Percentiles rank a stretch among this genome's conserved stretches.
Conservation (phyloP, 2,888 invertebrate species). For the Eulithis testata region DNA sequence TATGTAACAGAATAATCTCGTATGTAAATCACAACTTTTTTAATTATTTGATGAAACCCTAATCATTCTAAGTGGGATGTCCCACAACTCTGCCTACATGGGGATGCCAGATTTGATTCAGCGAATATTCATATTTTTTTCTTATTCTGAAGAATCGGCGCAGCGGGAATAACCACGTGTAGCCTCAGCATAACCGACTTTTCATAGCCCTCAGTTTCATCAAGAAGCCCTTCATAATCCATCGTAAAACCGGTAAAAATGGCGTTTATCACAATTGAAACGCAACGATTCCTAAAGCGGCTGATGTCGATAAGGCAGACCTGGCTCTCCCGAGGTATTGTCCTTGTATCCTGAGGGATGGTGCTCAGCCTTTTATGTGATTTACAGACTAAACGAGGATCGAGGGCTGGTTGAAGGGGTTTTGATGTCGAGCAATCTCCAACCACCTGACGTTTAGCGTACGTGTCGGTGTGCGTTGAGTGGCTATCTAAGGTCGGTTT, state of each 20-base stretch:
- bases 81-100: no score
- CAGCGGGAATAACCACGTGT: background rate
- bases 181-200: background rate
- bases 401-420: slow-evolving; percentile 40
- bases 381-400: slow-evolving; percentile 56
- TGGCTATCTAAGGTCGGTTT: background rate
- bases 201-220: background rate
- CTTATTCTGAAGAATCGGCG: no score
- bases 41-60: no score
- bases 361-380: slow-evolving; percentile 56
- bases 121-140: no score
- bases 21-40: no score
- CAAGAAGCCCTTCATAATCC: slow-evolving; percentile 40
- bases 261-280: slow-evolving; percentile 57
- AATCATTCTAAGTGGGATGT: no score
- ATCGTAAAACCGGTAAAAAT: slow-evolving; percentile 57
- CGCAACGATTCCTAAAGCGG: slow-evolving; percentile 40
- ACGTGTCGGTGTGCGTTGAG: background rate
- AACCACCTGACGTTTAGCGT: background rate
- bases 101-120: no score
- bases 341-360: slow-evolving; percentile 18
- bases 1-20: no score
- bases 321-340: slow-evolving; percentile 31
- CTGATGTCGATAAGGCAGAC: slow-evolving; percentile 44
- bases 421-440: slow-evolving; percentile 5